phyloP scores from a whole-genome alignment of 1,140 invertebrate species.

The Ladona fulva region DNA sequence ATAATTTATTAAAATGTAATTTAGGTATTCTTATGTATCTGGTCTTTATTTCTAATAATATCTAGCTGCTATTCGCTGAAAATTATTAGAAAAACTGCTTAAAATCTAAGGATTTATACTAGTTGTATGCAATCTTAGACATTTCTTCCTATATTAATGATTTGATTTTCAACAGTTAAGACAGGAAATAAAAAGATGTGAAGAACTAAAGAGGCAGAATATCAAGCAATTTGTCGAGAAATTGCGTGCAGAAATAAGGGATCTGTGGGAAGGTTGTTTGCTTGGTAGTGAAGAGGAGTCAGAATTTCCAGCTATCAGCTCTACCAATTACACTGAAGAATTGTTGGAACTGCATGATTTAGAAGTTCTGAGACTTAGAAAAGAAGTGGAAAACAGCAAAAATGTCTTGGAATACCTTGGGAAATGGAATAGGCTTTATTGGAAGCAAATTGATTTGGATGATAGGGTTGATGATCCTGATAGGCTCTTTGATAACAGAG shows the following conservation, averaged over 20 bases:
- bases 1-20: no score
- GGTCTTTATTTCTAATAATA: no score
- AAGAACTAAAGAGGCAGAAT: conserved; percentile 52
- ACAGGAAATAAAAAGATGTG: conserved; percentile 51
- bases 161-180: conserved; percentile 31
- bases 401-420: conserved; percentile 53
- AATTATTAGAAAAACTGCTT: no score
- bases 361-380: conserved; percentile 56
- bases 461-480: conserved; percentile 62
- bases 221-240: conserved; percentile 59
- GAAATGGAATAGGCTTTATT: conserved; percentile 51
- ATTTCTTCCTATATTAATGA: no score
- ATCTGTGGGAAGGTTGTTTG: conserved; percentile 63
- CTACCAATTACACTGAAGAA: conserved; percentile 61
- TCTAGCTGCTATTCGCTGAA: no score
- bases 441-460: conserved; percentile 58
- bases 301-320: conserved; percentile 49
- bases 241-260: conserved; percentile 52
- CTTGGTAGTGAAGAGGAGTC: conserved; percentile 49
- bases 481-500: conserved; percentile 67
- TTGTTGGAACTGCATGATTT: conserved; percentile 61
- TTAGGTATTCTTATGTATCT: no score
- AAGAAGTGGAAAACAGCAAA: conserved; percentile 54
- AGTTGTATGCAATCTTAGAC: no score
- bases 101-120: no score